Base-by-base conservation (phyloP, 1,140 invertebrate species). In the Pomacea maculata region DNA sequence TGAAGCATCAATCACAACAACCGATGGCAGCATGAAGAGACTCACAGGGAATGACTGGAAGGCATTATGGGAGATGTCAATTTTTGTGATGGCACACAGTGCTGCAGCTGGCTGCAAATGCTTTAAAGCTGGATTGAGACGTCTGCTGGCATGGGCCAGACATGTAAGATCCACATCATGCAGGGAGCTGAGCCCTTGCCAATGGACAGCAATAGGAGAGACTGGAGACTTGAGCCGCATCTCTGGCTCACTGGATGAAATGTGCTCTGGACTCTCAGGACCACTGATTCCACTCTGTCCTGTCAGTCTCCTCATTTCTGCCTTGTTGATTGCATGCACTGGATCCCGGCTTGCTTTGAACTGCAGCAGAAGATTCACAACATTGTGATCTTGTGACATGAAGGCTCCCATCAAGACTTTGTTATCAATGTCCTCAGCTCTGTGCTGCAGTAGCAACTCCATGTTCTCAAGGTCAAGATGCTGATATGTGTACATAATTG, bases 51-150 rank as follows among this genome's bases (percentile, higher is more conserved):
- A 90, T 21, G 94, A 92, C 0, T 94, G 94, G 10, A 99, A 93
- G 71, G 94, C 94, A 91, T 99, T 99, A 85, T 95, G 95, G 6
- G 98, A 98, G 19, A 99, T 93, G 91, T 99, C 98, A 12, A 99
- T 92, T 67, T 97, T 93, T 0, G 98, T 99, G 34, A 99, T 95
- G 0, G 97, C 96, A 84, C 95, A 95, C 1, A 99, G 91, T 0
- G 95, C 52, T 96, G 92, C 82, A 94, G 94, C 65, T n/a, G 67
- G 80, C 11, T 86, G 80, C 17, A 85, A 61, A 3, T 67, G 72
- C 52, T 78, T 82, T 61, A 89, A 70, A 10, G 80, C 25, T n/a
- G 85, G 84, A 74, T 90, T 90, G 75, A 87, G 84, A 45, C 88
- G 78, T 70, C 85, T 74, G 19, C 87, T 85, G 67, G 86, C 78